phyloP scores from a whole-genome alignment of 2,888 invertebrate species.

The Blastobasis lacticolella region DNA sequence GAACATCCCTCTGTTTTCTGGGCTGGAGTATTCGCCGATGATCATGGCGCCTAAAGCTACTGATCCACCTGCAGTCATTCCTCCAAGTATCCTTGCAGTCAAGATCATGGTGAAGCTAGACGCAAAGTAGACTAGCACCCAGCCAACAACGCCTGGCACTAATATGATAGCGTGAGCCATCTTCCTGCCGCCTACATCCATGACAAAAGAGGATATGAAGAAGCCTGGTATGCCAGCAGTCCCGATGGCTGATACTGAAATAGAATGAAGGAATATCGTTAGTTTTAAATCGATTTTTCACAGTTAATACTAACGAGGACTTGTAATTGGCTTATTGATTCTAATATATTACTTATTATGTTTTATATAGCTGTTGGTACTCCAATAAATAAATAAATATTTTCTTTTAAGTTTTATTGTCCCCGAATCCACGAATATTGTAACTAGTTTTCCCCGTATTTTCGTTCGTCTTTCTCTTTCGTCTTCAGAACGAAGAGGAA shows the following conservation, averaged over 20 bases:
- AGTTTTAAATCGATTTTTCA: too few relatives aligned
- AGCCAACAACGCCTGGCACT: constrained; percentile 57
- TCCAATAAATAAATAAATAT: too few relatives aligned
- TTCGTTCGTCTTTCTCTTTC: too few relatives aligned
- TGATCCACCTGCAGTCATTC: constrained; percentile 58
- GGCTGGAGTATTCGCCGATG: constrained; percentile 40
- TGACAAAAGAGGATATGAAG: constrained; percentile 20
- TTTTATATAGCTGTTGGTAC: too few relatives aligned
- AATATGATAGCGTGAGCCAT: constrained; percentile 45
- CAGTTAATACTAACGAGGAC: too few relatives aligned
- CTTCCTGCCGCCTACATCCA: constrained; percentile 49
- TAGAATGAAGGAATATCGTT: not conserved
- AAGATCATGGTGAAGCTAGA: constrained; percentile 35
- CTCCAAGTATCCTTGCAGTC: constrained; percentile 32
- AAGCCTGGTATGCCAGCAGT: constrained; percentile 23
- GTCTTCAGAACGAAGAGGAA: too few relatives aligned
- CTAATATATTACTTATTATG: too few relatives aligned
- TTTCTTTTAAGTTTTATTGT: too few relatives aligned
- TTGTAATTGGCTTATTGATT: too few relatives aligned
- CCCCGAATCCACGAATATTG: too few relatives aligned
- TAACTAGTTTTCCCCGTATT: too few relatives aligned
- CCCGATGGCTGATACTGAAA: constrained; percentile 24
- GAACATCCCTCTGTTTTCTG: constrained; percentile 36
- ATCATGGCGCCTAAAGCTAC: constrained; percentile 39
- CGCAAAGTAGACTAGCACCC: constrained; percentile 47